phyloP scores from a whole-genome alignment of 2,797 vertebrate genomes.

The Sarcophilus harrisii region DNA sequence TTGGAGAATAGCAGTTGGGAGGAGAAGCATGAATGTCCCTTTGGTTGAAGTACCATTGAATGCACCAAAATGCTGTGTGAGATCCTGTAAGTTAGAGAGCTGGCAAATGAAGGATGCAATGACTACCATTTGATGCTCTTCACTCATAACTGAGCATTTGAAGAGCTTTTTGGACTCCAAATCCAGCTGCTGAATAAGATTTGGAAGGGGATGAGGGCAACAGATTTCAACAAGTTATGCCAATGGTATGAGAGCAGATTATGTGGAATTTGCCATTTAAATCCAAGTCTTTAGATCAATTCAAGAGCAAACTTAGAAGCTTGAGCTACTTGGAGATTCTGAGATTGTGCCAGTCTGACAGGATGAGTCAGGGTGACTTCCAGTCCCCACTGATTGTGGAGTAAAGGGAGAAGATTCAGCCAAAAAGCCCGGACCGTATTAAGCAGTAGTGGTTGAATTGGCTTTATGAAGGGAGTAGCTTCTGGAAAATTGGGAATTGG shows the following conservation, averaged over 20 bases:
- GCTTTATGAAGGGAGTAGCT: conserved; percentile 98
- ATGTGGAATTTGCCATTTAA: conserved; percentile 96
- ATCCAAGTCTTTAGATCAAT: conserved; percentile 96
- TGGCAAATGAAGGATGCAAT: conserved; percentile 97
- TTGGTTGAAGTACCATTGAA: conserved; percentile 97
- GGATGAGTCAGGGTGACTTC: conserved; percentile 99
- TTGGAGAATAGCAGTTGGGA: conserved; percentile 98
- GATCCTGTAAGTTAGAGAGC: conserved; percentile 96
- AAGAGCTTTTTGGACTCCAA: conserved; percentile 98
- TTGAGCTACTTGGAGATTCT: conserved; percentile 97
- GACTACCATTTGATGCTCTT: conserved; percentile 99
- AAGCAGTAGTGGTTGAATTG: conserved; percentile 98
- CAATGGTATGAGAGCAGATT: conserved; percentile 98
- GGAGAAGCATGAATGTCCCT: conserved; percentile 98
- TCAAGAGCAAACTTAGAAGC: conserved; percentile 95
- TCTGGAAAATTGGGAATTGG: conserved; percentile 96
- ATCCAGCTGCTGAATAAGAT: conserved; percentile 98
- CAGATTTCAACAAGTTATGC: conserved; percentile 99
- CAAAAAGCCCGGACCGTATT: conserved; percentile 97
- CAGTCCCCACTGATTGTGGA: conserved; percentile 99
- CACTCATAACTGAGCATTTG: conserved; percentile 97
- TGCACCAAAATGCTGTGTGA: conserved; percentile 97
- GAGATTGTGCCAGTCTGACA: conserved; percentile 95
- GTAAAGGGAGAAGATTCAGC: conserved; percentile 97
- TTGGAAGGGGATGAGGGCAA: conserved; percentile 99